Percentiles rank a stretch among this genome's conserved stretches.
phyloP scores from a whole-genome alignment of 2,797 vertebrate species.

The Distichodus sexfasciatus region DNA sequence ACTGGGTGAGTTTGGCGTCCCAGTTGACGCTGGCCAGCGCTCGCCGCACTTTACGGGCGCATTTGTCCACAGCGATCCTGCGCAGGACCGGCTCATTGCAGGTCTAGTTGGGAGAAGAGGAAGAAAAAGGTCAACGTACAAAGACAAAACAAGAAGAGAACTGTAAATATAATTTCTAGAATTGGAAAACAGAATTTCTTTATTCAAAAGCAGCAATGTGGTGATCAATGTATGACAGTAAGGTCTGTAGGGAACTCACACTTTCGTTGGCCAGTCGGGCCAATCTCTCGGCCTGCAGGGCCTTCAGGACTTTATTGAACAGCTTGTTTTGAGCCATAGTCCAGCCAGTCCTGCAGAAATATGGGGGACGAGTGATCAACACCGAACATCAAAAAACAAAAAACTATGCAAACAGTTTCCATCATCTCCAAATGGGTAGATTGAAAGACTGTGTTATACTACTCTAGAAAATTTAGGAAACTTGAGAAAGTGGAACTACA shows the following conservation, averaged over 20 bases:
- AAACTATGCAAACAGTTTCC: background rate
- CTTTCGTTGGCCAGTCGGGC: constrained; percentile 92
- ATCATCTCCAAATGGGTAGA: no score
- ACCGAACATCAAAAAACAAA: background rate
- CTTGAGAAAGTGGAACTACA: no score
- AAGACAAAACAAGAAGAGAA: no score
- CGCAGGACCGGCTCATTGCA: constrained; percentile 92
- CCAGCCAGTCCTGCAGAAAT: constrained; percentile 85
- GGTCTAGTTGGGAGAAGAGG: constrained; percentile 74
- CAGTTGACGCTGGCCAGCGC: constrained; percentile 90
- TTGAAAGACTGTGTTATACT: no score
- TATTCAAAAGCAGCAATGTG: no score
- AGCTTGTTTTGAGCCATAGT: constrained; percentile 93
- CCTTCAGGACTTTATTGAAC: constrained; percentile 96
- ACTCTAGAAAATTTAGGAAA: no score
- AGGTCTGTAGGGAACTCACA: constrained; percentile 71
- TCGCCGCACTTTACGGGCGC: constrained; percentile 92
- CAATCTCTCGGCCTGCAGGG: constrained; percentile 89
- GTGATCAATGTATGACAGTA: no score
- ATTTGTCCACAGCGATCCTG: constrained; percentile 93
- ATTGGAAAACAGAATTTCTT: no score
- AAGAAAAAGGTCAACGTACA: background rate
- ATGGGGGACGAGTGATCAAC: constrained; percentile 23
- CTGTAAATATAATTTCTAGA: no score
- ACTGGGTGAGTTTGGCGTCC: constrained; percentile 95